Evolutionary conservation across 2,888 invertebrate species (phyloP).

Genomic region (Tolmerus cingulatus): DNA sequence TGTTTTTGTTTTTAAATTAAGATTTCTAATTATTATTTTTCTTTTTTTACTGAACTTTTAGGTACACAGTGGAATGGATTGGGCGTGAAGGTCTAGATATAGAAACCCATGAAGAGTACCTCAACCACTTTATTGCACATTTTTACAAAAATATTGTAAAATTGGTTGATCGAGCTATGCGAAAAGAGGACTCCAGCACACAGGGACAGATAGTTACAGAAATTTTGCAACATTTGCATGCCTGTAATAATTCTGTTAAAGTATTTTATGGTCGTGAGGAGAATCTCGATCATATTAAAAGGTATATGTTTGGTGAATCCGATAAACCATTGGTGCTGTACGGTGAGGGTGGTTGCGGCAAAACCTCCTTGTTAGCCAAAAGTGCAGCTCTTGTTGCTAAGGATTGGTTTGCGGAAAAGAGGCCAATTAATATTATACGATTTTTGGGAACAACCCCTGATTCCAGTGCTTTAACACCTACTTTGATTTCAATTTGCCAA

Average conservation of each 20-base stretch:
- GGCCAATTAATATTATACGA: slow-evolving; percentile 86
- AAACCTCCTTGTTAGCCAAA: slow-evolving; percentile 94
- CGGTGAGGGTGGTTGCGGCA: slow-evolving; percentile 97
- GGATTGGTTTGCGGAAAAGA: slow-evolving; percentile 76
- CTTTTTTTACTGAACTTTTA: slow-evolving; percentile 56
- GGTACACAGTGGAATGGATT: slow-evolving; percentile 96
- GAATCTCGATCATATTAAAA: slow-evolving; percentile 79
- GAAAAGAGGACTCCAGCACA: slow-evolving; percentile 92
- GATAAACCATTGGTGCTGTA: slow-evolving; percentile 91
- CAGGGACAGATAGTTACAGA: slow-evolving; percentile 94
- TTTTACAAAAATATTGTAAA: slow-evolving; percentile 93
- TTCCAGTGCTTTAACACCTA: slow-evolving; percentile 92
- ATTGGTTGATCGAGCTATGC: slow-evolving; percentile 92
- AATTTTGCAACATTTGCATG: slow-evolving; percentile 93
- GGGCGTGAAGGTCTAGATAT: slow-evolving; percentile 92
- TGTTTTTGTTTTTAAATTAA: too few relatives aligned
- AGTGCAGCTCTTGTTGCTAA: slow-evolving; percentile 82
- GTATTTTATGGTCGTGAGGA: slow-evolving; percentile 94
- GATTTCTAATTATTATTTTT: background rate
- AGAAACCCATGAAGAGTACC: slow-evolving; percentile 92
- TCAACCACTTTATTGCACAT: slow-evolving; percentile 92
- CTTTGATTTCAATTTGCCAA: slow-evolving; percentile 93
- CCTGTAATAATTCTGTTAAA: slow-evolving; percentile 91
- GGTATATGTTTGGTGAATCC: slow-evolving; percentile 83
- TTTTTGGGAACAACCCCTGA: slow-evolving; percentile 98